Conservation (phyloP, 2,113 vertebrate species). For the Caranx melampygus region DNA sequence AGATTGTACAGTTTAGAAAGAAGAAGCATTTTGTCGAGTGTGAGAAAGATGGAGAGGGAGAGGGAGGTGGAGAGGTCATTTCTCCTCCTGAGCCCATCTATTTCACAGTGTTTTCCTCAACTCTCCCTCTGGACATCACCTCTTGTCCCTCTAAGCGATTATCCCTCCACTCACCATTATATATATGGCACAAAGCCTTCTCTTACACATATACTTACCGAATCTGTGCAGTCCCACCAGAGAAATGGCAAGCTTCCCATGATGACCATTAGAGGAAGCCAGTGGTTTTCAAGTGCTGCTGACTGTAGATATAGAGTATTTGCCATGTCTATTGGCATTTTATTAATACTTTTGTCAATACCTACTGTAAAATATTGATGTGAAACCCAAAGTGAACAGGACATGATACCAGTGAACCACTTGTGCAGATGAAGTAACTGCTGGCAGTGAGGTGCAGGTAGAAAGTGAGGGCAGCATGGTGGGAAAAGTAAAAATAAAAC, state of each 20-base stretch:
- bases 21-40: constrained; percentile 58
- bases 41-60: constrained; percentile 25
- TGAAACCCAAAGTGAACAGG: neutral
- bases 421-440: neutral
- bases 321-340: constrained; percentile 27
- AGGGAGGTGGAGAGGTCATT: constrained; percentile 61
- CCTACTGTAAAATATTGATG: constrained; percentile 30
- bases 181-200: constrained; percentile 62
- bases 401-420: neutral
- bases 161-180: constrained; percentile 63
- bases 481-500: neutral
- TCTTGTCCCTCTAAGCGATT: constrained; percentile 55
- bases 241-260: constrained; percentile 30
- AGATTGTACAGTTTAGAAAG: constrained; percentile 64
- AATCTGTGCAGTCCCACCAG: constrained; percentile 21
- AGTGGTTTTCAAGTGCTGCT: constrained; percentile 21
- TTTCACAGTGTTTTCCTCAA: constrained; percentile 73
- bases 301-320: constrained; percentile 25
- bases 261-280: constrained; percentile 38
- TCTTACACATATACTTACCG: constrained; percentile 47
- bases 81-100: constrained; percentile 68
- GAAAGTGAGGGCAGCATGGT: neutral
- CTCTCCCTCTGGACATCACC: constrained; percentile 68
- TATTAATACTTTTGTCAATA: constrained; percentile 41
- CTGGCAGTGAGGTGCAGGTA: neutral